Evolutionary conservation across 2,888 invertebrate species (phyloP), one percentile per base, ranked within the genome.

Genomic region (Orthosia gothica): DNA sequence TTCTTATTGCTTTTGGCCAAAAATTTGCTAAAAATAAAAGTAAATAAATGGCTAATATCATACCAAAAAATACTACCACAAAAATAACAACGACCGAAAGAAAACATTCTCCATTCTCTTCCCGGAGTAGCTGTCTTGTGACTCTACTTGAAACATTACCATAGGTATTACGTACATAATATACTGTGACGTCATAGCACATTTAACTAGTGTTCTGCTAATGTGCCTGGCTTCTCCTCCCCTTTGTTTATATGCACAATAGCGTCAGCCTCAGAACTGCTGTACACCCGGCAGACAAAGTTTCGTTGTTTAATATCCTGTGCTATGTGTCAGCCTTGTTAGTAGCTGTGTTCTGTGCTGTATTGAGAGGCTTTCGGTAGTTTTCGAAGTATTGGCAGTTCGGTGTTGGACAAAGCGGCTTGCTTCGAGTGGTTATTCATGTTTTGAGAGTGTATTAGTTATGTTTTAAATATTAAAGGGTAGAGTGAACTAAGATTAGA

Each of bases 211-310:
- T 75, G 78, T 76, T 74, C 76, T 78, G 75, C 71, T 92, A 92
- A 93, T 92, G 92, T 92, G 89, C 82, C 86, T 78, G 85, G 89
- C 86, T 87, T 81, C 87, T 84, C 83, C 85, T 81, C 72, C 79
- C 89, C 86, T 89, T 93, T 94, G 93, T 94, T 91, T 89, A 73
- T 75, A 82, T 70, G 76, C 87, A 93, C 93, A 93, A 94, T 93
- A 86, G 91, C 90, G 90, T 91, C 83, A 71, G 69, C 47, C 49
- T 92, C 69, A 58, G 62, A 32, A 13, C 58, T 40, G 90, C 68
- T 54, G 90, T 89, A 88, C 87, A 88, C 76, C 78, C 76, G 75
- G 80, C 83, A 85, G 87, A 87, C 84, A 83, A 91, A 91, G 91
- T 92, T 91, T 86, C 84, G 85, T 86, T 89, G 89, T 91, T 75